Conservation (phyloP, 2,113 vertebrate species). For the Bubo scandiacus region DNA sequence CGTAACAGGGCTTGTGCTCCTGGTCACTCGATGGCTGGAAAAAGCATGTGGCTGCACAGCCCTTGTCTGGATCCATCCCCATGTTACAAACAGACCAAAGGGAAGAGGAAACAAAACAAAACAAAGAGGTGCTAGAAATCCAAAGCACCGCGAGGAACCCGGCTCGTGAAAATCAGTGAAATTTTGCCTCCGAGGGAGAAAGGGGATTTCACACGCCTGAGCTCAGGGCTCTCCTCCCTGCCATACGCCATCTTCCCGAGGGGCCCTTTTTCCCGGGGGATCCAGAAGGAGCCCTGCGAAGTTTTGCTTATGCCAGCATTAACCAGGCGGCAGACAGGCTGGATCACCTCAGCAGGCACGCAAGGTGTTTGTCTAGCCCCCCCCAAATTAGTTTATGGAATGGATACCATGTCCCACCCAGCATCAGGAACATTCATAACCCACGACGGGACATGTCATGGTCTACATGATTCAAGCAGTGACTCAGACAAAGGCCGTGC, state of each 20-base stretch:
- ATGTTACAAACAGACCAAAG: background rate
- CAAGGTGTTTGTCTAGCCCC: background rate
- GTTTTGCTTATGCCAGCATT: background rate
- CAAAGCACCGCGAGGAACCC: background rate
- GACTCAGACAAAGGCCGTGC: background rate
- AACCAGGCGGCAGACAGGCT: background rate
- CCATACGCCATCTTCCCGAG: fast-evolving
- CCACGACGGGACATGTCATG: fast-evolving
- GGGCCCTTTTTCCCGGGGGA: background rate
- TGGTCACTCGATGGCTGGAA: fast-evolving
- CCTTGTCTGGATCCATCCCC: background rate
- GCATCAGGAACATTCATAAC: background rate
- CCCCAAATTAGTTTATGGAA: background rate
- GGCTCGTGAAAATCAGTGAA: background rate
- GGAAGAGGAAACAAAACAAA: background rate
- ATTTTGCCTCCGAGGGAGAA: no score
- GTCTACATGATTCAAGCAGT: background rate
- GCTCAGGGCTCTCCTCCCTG: background rate
- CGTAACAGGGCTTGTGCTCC: fast-evolving
- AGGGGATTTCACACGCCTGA: background rate
- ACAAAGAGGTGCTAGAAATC: background rate
- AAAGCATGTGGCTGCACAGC: fast-evolving
- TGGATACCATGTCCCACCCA: fast-evolving
- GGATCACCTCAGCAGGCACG: background rate
- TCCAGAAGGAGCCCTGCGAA: background rate